Conservation (phyloP, 2,888 invertebrate species). For the Spatulosminthurus flaviceps region DNA sequence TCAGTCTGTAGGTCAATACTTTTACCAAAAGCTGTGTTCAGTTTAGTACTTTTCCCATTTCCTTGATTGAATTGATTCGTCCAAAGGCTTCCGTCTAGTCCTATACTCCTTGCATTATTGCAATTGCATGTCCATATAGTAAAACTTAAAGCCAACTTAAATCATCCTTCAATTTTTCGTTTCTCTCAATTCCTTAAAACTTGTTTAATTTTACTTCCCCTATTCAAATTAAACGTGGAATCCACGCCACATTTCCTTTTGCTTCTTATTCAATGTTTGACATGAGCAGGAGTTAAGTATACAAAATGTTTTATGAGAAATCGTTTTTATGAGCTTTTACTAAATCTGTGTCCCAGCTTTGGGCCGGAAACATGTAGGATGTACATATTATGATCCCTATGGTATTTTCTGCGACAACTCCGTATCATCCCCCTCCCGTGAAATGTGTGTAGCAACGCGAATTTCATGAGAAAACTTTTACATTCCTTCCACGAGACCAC, state of each 20-base stretch:
- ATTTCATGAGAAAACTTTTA: no score
- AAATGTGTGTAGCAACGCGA: no score
- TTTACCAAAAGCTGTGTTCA: not conserved
- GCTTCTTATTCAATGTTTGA: not conserved
- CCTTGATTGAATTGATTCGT: constrained; percentile 9
- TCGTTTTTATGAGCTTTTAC: no score
- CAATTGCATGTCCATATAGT: no score
- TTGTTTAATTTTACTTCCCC: not conserved
- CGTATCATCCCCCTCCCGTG: no score
- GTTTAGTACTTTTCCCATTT: not conserved
- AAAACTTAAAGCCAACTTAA: not conserved
- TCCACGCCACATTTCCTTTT: not conserved
- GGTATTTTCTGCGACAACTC: no score
- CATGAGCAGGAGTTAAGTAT: not conserved
- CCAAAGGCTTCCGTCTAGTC: constrained; percentile 3
- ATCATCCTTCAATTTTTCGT: not conserved
- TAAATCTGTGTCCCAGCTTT: no score
- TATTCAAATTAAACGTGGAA: not conserved
- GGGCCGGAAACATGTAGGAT: no score
- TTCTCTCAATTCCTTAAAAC: not conserved
- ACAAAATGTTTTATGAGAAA: not conserved
- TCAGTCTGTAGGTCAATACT: not conserved
- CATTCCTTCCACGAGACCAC: no score
- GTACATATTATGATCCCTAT: no score
- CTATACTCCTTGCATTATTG: not conserved